Base-by-base conservation (phyloP, 92 coral and sea anemone genomes). In the Nematostella vectensis region DNA sequence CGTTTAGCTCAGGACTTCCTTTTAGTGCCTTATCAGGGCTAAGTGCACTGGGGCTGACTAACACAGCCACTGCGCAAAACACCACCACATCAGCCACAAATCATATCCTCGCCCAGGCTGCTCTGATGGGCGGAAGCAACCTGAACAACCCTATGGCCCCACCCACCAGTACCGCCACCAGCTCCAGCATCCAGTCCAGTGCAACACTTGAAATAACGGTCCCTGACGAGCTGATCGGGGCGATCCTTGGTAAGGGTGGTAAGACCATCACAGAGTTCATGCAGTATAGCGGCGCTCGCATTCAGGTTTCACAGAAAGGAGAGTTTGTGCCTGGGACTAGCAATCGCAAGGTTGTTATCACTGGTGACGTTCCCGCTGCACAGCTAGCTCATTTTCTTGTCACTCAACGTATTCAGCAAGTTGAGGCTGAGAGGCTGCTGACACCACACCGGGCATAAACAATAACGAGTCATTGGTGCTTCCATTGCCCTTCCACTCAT, bases 261-360 rank as follows among this genome's bases (percentile, higher is more conserved):
- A 93, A 87, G 42, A 93, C 99, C 71, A 83, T 93, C 70, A 93
- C 62, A 25, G 99, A 93, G 57, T 79, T 93, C 62, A 93, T 87
- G 96, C 99, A 93, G 61, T 93, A 87, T 72, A 93, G 99, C 45
- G 95, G 95, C 3, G 99, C 99, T 0, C 71, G 81, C 44, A 93
- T 93, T 30, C 85, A 88, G 74, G 95, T 93, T 24, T 87, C 99
- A 2, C 99, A 93, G 48, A 93, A 93, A 66, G 99, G 99, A 12
- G 99, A 93, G 49, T 93, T 75, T 70, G 81, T 93, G 33, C 89
- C 96, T 6, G 99, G 99, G 18, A 93, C 99, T 40, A 74, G 81
- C 59, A 93, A 93, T 77, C 78, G 99, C 48, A 93, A 93, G 76
- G 99, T 93, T 22, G 93, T 93, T 25, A 93, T 93, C 27, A 93